Base-by-base conservation (phyloP, 1,140 invertebrate species). In the Mizuhopecten yessoensis region DNA sequence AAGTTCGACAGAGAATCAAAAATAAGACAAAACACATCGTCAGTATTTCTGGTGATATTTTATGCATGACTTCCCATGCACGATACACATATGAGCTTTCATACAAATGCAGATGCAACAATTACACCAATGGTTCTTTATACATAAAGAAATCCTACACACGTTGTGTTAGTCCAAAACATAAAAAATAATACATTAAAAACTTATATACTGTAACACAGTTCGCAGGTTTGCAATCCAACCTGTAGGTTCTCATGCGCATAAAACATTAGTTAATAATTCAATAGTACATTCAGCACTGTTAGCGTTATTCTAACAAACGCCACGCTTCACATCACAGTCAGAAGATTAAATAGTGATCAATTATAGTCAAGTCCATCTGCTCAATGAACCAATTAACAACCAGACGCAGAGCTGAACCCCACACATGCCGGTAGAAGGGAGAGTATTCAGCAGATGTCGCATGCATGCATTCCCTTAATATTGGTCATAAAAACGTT, bases 31-130 rank as follows among this genome's bases (percentile, higher is more conserved):
- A 75, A 75, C 57, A n/a, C 57, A 29, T 17, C 5, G n/a, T 75
- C 57, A 75, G 57, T 75, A 75, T 75, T 75, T 75, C 57, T 29
- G 57, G 29, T 75, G 57, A 75, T 75, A 75, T 75, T 75, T 75
- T 75, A 75, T 75, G 57, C 57, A 75, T 75, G 57, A 75, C 29
- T 29, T 75, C 23, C 0, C 57, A 75, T 75, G 57, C 57, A 75
- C 2, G 57, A 75, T 75, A 75, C n/a, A 75, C 29, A 75, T 75
- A 75, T 75, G 57, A 75, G 57, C 57, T n/a, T 75, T 75, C n/a
- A 75, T 75, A 75, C 57, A 75, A 75, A 75, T 57, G 45, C 45
- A 57, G 23, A 57, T 75, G 57, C 29, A 23, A 13, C 57, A 75
- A 29, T 75, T 75, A 75, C 11, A 75, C 57, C 57, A 75, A 75